Percentiles rank a stretch among this genome's conserved stretches.
These are phyloP conservation scores for Epirrhoe alternata DNA, from an alignment of 2,888 invertebrate genomes.

Conservation along the genomic window DNA sequence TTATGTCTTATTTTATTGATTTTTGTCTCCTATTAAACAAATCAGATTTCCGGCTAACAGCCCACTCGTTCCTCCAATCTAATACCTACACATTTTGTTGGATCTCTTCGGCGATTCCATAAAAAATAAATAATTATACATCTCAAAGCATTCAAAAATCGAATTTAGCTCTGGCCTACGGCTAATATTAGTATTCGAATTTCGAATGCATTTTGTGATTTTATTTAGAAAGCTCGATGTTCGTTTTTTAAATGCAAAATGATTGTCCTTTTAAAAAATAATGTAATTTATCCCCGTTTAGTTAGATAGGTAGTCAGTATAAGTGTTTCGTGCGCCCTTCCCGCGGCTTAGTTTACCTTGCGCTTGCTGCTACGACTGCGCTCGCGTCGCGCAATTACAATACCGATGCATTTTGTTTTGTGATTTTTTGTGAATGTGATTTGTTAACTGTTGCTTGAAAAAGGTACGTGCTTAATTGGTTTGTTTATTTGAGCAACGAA, in stretches of 20 bases:
- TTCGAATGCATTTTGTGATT: not conserved
- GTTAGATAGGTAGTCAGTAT: constrained; percentile 15
- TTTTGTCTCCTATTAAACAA: too few relatives aligned
- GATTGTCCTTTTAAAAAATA: not conserved
- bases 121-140: too few relatives aligned
- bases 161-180: too few relatives aligned
- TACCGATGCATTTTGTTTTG: constrained; percentile 31
- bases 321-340: constrained; percentile 50
- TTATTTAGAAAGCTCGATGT: not conserved
- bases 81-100: too few relatives aligned
- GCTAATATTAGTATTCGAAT: too few relatives aligned
- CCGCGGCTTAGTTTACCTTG: constrained; percentile 59
- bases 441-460: constrained; percentile 6
- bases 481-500: not conserved
- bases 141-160: too few relatives aligned
- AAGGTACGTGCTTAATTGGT: constrained; percentile 20
- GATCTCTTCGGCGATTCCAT: too few relatives aligned
- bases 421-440: constrained; percentile 39
- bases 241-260: not conserved
- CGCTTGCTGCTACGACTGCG: constrained; percentile 46
- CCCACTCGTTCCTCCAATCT: too few relatives aligned
- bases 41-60: too few relatives aligned
- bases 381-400: constrained; percentile 44
- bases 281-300: constrained; percentile 24
- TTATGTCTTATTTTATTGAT: too few relatives aligned